A percentile compares a stretch with the other conserved stretches of the same genome.
Evolutionary conservation across 2,113 vertebrate species (phyloP).

Genomic region (Notothenia rossii): DNA sequence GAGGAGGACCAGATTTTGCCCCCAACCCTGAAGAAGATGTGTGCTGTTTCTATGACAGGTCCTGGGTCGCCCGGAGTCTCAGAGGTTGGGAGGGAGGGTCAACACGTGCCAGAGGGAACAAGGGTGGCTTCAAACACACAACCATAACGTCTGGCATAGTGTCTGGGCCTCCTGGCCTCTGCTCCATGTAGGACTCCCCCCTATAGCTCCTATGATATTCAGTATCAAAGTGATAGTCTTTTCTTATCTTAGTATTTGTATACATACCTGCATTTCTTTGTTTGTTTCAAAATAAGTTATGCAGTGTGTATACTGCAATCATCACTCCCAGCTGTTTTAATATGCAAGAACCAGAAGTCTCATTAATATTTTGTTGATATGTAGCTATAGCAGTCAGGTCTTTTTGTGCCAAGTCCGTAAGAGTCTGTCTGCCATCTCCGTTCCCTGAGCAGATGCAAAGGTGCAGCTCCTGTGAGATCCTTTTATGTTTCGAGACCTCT

Average conservation of each 20-base stretch:
- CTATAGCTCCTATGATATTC: slow-evolving; percentile 9
- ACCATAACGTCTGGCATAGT: slow-evolving; percentile 72
- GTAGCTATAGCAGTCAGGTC: slow-evolving; percentile 71
- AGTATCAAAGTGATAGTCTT: slow-evolving; percentile 24
- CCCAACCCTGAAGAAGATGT: slow-evolving; percentile 71
- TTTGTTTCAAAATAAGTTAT: slow-evolving; percentile 30
- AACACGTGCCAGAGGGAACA: slow-evolving; percentile 58
- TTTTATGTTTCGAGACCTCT: slow-evolving; percentile 79
- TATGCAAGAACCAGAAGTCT: slow-evolving; percentile 70
- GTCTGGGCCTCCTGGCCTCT: slow-evolving; percentile 65
- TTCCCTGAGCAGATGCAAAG: slow-evolving; percentile 76
- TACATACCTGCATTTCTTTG: slow-evolving; percentile 23
- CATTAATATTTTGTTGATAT: slow-evolving; percentile 77
- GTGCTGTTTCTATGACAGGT: slow-evolving; percentile 78
- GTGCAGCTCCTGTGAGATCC: slow-evolving; percentile 73
- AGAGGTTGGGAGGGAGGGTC: slow-evolving; percentile 66
- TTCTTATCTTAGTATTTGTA: slow-evolving; percentile 15
- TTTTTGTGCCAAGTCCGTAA: slow-evolving; percentile 74
- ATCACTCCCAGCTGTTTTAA: slow-evolving; percentile 54
- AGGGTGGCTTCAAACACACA: slow-evolving; percentile 67
- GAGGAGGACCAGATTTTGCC: slow-evolving; percentile 75
- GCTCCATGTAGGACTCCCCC: slow-evolving; percentile 30
- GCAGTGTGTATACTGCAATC: slow-evolving; percentile 28
- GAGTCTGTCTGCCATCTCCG: slow-evolving; percentile 61
- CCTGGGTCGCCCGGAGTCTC: slow-evolving; percentile 76